These are phyloP conservation scores for Artemia franciscana DNA, from an alignment of 1,140 invertebrate genomes.

Conservation along the genomic window DNA sequence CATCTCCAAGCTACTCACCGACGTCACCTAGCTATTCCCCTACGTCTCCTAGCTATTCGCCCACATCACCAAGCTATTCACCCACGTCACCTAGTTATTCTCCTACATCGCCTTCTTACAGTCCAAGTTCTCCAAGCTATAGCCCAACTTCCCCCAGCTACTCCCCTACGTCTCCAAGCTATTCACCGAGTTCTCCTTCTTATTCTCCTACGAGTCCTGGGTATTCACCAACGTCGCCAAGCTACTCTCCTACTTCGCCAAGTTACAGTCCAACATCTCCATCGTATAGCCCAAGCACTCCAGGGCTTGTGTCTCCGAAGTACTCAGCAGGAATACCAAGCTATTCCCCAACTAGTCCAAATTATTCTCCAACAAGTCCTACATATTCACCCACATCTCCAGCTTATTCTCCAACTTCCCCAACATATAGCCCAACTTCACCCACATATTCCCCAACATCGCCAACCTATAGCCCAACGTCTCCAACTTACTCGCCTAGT, in stretches of 20 bases:
- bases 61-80: conserved; percentile 50
- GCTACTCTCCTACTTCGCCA: conserved; percentile 24
- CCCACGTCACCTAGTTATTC: conserved; percentile 56
- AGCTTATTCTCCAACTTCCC: conserved; percentile 34
- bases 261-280: conserved; percentile 27
- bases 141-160: conserved; percentile 27
- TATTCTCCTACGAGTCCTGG: conserved; percentile 27
- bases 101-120: conserved; percentile 38
- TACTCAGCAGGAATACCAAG: conserved; percentile 26
- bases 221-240: conserved; percentile 21
- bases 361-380: conserved; percentile 33
- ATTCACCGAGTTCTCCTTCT: conserved; percentile 23
- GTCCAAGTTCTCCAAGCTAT: conserved; percentile 24
- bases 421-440: conserved; percentile 17
- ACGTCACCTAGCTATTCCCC: conserved; percentile 65
- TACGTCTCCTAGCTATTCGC: conserved; percentile 43
- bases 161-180: conserved; percentile 25
- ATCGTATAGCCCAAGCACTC: conserved; percentile 32
- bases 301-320: conserved; percentile 18
- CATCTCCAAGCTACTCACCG: conserved; percentile 51
- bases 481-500: conserved; percentile 45
- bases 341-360: conserved; percentile 27
- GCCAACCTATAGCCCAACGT: conserved; percentile 22
- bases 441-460: conserved; percentile 30
- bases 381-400: conserved; percentile 51